phyloP scores from a whole-genome alignment of 1,140 invertebrate genomes.

The Yoshiicerus persimilis region DNA sequence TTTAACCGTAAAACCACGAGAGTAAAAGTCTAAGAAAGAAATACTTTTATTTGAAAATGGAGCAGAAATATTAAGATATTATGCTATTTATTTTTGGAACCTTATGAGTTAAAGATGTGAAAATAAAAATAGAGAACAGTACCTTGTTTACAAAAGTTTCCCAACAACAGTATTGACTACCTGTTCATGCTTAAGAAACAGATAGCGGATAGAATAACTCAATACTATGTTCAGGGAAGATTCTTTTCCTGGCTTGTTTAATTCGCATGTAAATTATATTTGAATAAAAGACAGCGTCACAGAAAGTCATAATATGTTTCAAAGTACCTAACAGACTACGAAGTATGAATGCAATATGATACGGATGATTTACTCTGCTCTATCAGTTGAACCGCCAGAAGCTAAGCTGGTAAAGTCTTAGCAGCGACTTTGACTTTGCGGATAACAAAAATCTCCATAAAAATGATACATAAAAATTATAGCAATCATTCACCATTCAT shows the following conservation, averaged over 20 bases:
- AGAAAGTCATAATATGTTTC: background rate
- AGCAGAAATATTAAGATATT: no score
- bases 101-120: no score
- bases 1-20: no score
- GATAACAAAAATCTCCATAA: background rate
- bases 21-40: no score
- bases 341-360: background rate
- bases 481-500: background rate
- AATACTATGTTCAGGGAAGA: background rate
- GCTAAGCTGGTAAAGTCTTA: background rate
- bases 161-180: no score
- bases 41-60: no score
- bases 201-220: background rate
- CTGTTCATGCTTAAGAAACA: no score
- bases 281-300: background rate
- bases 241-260: background rate
- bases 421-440: background rate
- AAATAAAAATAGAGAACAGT: no score
- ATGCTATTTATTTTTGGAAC: no score
- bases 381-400: constrained; percentile 2
- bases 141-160: no score
- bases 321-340: background rate
- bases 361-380: background rate
- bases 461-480: background rate
- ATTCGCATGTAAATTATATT: background rate